A percentile compares a stretch with the other conserved stretches of the same genome.
Conservation (phyloP, 2,797 vertebrate genomes). For the Hydrophis major region DNA sequence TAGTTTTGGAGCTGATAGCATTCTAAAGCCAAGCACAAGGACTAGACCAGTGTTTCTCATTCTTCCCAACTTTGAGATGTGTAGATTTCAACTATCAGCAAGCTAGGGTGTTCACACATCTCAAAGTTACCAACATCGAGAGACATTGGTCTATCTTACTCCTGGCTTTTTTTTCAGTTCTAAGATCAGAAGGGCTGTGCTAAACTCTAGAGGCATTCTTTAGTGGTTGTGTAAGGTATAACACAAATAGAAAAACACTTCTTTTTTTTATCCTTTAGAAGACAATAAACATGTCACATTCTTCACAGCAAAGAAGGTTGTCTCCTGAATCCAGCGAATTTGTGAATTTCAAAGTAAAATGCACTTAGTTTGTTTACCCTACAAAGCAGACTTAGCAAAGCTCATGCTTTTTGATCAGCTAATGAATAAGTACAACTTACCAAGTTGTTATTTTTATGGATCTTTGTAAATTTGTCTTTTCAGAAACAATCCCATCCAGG, state of each 20-base stretch:
- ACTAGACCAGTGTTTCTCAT: neutral
- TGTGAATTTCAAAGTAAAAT: neutral
- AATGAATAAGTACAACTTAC: neutral
- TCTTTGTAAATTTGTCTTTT: slow-evolving; percentile 20
- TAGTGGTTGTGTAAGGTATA: neutral
- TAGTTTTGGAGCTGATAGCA: neutral
- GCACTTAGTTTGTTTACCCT: neutral
- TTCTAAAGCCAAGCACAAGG: neutral
- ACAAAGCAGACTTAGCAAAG: too few species aligned
- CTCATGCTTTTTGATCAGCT: slow-evolving; percentile 3
- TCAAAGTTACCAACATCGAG: neutral
- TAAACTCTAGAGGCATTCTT: neutral
- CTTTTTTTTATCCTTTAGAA: neutral
- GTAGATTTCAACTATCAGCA: neutral
- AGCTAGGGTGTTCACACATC: neutral
- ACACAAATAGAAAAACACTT: neutral
- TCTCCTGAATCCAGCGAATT: neutral
- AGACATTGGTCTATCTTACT: neutral
- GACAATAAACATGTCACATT: neutral
- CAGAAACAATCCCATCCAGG: neutral
- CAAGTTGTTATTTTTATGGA: slow-evolving; percentile 20
- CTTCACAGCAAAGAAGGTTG: neutral
- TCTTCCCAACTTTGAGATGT: neutral
- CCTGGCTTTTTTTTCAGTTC: too few species aligned
- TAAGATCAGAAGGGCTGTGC: neutral